Percentiles rank a stretch among this genome's conserved stretches.
These are phyloP conservation scores for Oscheius myriophilus DNA, from an alignment of 2,888 invertebrate species.

Conservation along the genomic window DNA sequence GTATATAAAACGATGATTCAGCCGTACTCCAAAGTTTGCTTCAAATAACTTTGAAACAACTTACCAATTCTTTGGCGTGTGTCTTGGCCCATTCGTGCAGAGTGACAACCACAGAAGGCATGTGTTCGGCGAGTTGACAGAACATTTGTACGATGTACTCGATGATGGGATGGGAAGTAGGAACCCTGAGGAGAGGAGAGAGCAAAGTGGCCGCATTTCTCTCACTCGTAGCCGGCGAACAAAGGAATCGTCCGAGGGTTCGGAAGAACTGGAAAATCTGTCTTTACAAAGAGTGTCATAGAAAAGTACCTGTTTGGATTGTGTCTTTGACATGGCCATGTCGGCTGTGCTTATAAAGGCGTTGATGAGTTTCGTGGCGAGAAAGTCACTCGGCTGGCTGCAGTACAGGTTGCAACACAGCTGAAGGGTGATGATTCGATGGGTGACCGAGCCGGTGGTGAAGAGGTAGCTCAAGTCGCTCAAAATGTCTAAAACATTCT, in stretches of 20 bases:
- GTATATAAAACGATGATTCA: too few species aligned
- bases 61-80: constrained; percentile 5
- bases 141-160: constrained; percentile 31
- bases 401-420: constrained; percentile 22
- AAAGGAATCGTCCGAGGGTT: neutral
- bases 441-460: neutral
- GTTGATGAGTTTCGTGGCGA: constrained; percentile 11
- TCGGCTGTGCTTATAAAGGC: constrained; percentile 8
- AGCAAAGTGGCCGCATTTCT: neutral
- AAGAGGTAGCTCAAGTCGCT: constrained; percentile 10
- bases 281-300: neutral
- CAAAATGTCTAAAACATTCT: constrained; percentile 8
- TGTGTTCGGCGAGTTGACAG: constrained; percentile 38
- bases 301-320: constrained; percentile 12
- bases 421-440: constrained; percentile 12
- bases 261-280: constrained; percentile 6
- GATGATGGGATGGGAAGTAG: neutral
- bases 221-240: neutral
- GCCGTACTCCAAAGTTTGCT: too few species aligned
- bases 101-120: constrained; percentile 5
- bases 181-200: neutral
- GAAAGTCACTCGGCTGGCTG: constrained; percentile 6
- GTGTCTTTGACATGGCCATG: neutral
- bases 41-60: neutral
- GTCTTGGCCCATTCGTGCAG: constrained; percentile 22